Base-by-base conservation (phyloP, 2,797 vertebrate genomes). In the Harpagifer antarcticus region DNA sequence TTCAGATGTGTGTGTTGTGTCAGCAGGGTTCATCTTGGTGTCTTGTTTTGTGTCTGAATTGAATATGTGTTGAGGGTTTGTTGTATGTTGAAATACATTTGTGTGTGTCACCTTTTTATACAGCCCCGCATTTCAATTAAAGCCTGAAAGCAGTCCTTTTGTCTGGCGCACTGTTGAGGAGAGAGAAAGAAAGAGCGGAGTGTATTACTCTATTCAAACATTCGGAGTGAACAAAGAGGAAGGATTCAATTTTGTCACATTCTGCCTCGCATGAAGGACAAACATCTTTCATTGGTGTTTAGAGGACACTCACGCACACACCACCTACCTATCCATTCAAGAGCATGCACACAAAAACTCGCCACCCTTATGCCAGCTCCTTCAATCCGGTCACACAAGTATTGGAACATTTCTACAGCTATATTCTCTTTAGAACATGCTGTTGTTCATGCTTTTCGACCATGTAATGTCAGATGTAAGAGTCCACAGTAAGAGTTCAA, bases 201-300 rank as follows among this genome's bases (percentile, higher is more conserved):
- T 61, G 67, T 83, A 78, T 86, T 81, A 71, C 70, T 89, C 87
- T 87, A 81, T 91, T 91, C 85, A 91, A 90, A 89, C 83, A 76
- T 86, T 83, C 84, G 78, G 62, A 0, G 50, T 58, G 19, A 82
- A 80, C 43, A 37, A 89, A 91, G 83, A 59, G 61, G 55, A 86
- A 74, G 67, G 80, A 87, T 90, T 91, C 77, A 76, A 59, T 86
- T 86, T 49, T 58, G 76, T 85, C 73, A 72, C 75, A 17, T 70
- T 72, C 79, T 79, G 86, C 73, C 37, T 63, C 17, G 50, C 27
- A 61, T 70, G 89, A 91, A 91, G 92, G 92, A 92, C 90, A 72
- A 83, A 83, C 72, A 89, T 86, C 78, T 86, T 91, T 92, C 87
- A 89, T 43, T 64, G 70, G 63, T 43, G 49, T 82, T 82, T 72